phyloP scores from a whole-genome alignment of 1,140 invertebrate genomes.

The Zaprionus africanus region DNA sequence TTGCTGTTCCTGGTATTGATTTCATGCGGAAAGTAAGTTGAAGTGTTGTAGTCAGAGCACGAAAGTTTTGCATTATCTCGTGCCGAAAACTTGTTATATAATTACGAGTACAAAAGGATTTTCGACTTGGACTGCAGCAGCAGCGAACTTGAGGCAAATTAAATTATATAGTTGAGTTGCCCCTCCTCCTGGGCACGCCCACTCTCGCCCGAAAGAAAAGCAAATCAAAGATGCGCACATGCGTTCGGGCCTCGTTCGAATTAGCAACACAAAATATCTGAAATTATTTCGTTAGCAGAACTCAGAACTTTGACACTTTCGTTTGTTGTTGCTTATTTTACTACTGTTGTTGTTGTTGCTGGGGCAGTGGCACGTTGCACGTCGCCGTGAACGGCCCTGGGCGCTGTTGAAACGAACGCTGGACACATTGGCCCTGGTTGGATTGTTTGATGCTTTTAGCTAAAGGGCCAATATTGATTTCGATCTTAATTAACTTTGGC shows the following conservation, averaged over 20 bases:
- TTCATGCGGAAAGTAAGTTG: neutral
- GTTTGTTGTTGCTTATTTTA: slow-evolving; percentile 29
- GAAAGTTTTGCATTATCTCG: neutral
- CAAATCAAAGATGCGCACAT: slow-evolving; percentile 78
- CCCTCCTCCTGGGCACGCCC: neutral
- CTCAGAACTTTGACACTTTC: slow-evolving; percentile 78
- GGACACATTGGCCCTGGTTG: slow-evolving; percentile 51
- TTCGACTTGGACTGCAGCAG: slow-evolving; percentile 50
- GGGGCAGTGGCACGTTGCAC: slow-evolving; percentile 46
- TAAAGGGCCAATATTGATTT: slow-evolving; percentile 83
- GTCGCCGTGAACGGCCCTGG: slow-evolving; percentile 58
- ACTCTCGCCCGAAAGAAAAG: slow-evolving; percentile 3
- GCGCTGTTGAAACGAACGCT: slow-evolving; percentile 66
- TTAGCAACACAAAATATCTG: slow-evolving; percentile 82
- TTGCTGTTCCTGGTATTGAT: neutral
- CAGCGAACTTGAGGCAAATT: slow-evolving; percentile 77
- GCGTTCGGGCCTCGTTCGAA: slow-evolving; percentile 66
- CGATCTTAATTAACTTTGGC: slow-evolving; percentile 83
- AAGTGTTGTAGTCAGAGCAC: neutral
- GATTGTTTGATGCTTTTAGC: slow-evolving; percentile 82
- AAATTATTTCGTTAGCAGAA: slow-evolving; percentile 75
- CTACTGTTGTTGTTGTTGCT: slow-evolving; percentile 27
- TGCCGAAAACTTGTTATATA: slow-evolving; percentile 62
- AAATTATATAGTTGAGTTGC: slow-evolving; percentile 75
- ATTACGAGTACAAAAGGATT: slow-evolving; percentile 66